phyloP scores from a whole-genome alignment of 2,888 invertebrate species.

The Drosophila subsilvestris region DNA sequence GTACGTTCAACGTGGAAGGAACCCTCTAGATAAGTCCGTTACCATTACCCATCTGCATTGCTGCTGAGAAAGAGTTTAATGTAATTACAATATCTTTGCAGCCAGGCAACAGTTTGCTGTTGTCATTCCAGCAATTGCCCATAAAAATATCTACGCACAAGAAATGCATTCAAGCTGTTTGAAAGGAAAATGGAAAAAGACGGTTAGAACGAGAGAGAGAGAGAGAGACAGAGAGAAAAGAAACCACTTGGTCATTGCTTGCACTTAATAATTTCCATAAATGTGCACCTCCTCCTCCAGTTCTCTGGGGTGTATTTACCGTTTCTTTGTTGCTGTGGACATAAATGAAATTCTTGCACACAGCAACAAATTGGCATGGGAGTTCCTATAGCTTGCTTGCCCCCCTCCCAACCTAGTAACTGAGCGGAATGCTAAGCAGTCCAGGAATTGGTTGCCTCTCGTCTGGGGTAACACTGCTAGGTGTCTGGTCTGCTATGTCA shows the following conservation, averaged over 20 bases:
- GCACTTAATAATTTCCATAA: conserved; percentile 50
- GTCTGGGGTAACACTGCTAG: conserved; percentile 3
- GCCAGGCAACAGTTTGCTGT: conserved; percentile 4
- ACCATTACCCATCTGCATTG: neutral
- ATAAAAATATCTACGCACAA: conserved; percentile 44
- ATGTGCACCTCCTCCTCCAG: conserved; percentile 14
- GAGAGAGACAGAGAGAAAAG: conserved; percentile 8
- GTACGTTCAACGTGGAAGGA: neutral
- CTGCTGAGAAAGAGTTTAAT: neutral
- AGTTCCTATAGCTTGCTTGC: conserved; percentile 8
- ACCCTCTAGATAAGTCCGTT: neutral
- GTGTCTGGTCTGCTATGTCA: neutral
- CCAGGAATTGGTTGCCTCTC: neutral
- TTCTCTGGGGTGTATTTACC: conserved; percentile 43
- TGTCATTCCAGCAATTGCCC: conserved; percentile 14
- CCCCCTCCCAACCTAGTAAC: conserved; percentile 34
- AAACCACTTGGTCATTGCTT: conserved; percentile 36
- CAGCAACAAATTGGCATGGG: conserved; percentile 54
- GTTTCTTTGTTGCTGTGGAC: conserved; percentile 44
- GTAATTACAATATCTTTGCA: neutral
- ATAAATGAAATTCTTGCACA: conserved; percentile 62
- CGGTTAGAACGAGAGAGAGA: neutral
- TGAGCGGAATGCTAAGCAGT: conserved; percentile 64
- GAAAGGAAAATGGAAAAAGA: neutral
- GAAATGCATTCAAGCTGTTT: conserved; percentile 23